phyloP scores from a whole-genome alignment of 2,888 invertebrate species.

The Willowsia nigromaculata region DNA sequence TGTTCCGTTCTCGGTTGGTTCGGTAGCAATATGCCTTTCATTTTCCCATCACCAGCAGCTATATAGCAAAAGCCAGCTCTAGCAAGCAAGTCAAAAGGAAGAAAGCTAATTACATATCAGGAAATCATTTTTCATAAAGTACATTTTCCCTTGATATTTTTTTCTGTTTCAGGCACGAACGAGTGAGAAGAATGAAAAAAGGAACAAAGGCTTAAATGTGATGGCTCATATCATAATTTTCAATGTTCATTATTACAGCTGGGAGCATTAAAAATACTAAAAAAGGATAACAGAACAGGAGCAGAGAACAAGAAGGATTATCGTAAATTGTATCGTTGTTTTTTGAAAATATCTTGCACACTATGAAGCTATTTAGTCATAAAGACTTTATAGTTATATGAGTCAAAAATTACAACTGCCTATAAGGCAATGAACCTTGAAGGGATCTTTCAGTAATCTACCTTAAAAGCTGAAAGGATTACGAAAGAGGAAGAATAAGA shows the following conservation, averaged over 20 bases:
- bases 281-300: slow-evolving; percentile 27
- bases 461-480: slow-evolving; percentile 21
- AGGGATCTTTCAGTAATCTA: slow-evolving; percentile 36
- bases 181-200: slow-evolving; percentile 15
- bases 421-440: slow-evolving; percentile 53
- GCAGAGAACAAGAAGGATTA: slow-evolving; percentile 26
- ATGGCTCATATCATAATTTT: slow-evolving; percentile 36
- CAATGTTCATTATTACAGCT: slow-evolving; percentile 13
- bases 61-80: background rate
- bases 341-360: too few relatives aligned
- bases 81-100: slow-evolving; percentile 54
- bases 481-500: slow-evolving; percentile 29
- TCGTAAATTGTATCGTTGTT: slow-evolving; percentile 24
- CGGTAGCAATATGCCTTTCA: slow-evolving; percentile 68
- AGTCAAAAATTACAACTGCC: background rate
- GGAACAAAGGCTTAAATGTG: background rate
- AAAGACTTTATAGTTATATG: background rate
- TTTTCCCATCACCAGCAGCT: slow-evolving; percentile 52
- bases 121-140: slow-evolving; percentile 72
- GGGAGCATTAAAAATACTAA: slow-evolving; percentile 41
- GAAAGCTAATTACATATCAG: slow-evolving; percentile 72
- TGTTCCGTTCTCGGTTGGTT: slow-evolving; percentile 32
- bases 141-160: slow-evolving; percentile 41
- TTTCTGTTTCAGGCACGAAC: slow-evolving; percentile 38
- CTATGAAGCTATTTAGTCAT: background rate